These are phyloP conservation scores for Leucoma salicis DNA, from an alignment of 2,888 invertebrate genomes.

Conservation along the genomic window DNA sequence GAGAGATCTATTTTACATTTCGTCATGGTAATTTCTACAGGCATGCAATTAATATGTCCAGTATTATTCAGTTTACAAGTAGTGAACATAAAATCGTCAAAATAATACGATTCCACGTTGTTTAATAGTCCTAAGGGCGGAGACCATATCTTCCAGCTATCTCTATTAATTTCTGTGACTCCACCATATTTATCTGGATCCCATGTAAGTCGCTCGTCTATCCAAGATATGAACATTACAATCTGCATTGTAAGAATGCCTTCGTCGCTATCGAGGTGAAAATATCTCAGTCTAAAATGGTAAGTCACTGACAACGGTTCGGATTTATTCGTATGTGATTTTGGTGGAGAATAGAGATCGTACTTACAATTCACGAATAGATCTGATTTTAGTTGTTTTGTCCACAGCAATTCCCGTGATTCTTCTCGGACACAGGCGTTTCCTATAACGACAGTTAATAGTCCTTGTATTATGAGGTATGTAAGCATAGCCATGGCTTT, in stretches of 20 bases:
- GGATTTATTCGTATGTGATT: constrained; percentile 3
- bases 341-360: neutral
- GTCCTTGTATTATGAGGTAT: constrained; percentile 9
- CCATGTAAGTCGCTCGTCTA: constrained; percentile 44
- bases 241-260: constrained; percentile 32
- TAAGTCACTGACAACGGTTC: constrained; percentile 16
- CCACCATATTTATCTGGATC: constrained; percentile 38
- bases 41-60: constrained; percentile 30
- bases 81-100: constrained; percentile 3
- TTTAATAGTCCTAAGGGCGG: constrained; percentile 38
- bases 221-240: constrained; percentile 32
- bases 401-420: constrained; percentile 20
- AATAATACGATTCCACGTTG: constrained; percentile 11
- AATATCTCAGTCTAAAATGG: constrained; percentile 35
- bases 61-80: constrained; percentile 25
- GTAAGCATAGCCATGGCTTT: constrained; percentile 20
- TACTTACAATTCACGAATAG: neutral
- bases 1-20: constrained; percentile 35
- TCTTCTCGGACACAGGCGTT: constrained; percentile 13
- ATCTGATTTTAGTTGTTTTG: constrained; percentile 28
- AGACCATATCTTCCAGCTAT: constrained; percentile 28
- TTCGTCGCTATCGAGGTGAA: constrained; percentile 34
- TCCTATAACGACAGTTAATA: constrained; percentile 5
- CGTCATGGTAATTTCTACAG: constrained; percentile 5
- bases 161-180: constrained; percentile 14